Conservation (phyloP, 2,113 vertebrate species). For the Caranx melampygus region DNA sequence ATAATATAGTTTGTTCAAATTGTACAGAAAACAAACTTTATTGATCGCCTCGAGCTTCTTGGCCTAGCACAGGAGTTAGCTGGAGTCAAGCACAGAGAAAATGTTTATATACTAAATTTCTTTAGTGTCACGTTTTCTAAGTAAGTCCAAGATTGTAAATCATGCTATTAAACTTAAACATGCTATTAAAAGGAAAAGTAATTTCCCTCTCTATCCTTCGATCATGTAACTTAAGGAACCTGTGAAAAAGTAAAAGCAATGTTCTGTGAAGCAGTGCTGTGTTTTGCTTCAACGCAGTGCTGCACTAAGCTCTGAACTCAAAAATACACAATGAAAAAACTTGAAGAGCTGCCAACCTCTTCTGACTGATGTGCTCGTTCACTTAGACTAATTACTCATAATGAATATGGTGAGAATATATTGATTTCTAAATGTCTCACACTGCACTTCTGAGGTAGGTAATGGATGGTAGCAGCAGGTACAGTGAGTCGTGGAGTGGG, state of each 20-base stretch:
- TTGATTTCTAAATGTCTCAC: conserved; percentile 44
- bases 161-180: background rate
- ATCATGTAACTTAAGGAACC: background rate
- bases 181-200: background rate
- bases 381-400: conserved; percentile 48
- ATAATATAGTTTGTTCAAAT: background rate
- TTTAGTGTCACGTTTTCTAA: background rate
- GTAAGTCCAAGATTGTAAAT: background rate
- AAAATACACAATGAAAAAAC: background rate
- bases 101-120: background rate
- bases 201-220: background rate
- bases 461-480: conserved; percentile 28
- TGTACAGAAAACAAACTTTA: background rate
- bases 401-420: conserved; percentile 42
- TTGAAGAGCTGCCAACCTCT: conserved; percentile 28
- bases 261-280: background rate
- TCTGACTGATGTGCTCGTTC: conserved; percentile 15
- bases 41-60: background rate
- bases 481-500: conserved; percentile 4
- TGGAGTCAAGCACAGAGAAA: background rate
- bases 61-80: background rate
- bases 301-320: background rate
- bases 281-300: background rate
- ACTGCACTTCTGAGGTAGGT: conserved; percentile 24
- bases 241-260: background rate